Base-by-base conservation (phyloP, 2,888 invertebrate species). In the Parapristionchus giblindavisi region DNA sequence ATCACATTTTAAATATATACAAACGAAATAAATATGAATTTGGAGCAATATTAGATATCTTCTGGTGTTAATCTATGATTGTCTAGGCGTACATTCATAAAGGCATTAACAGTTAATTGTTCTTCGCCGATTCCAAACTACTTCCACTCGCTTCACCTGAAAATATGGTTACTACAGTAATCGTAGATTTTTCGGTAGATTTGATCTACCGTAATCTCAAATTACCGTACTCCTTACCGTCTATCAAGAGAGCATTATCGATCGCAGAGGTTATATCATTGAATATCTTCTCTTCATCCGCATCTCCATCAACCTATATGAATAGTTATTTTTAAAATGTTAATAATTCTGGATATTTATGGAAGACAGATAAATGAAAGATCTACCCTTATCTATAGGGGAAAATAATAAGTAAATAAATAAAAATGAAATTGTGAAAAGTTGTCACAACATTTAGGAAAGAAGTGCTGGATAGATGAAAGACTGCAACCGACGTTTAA, bases 261-360 rank as follows among this genome's bases (percentile, higher is more conserved):
- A 87, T 83, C 3, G 80, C 80, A 52, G 82, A 78, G 27, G 77
- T 76, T 4, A 87, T 81, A n/a, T 87, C 85, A 27, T 80, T 79
- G 77, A 86, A 87, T 5, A 86, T 81, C 21, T 80, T 79, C n/a
- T 87, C 87, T 11, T 80, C 78, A 32, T 84, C 85, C 0, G 76
- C 77, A 70, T 87, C 87, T 14, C 87, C 87, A 61, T 87, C 87
- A 24, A 85, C 80, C 87, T 87, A n/a, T 58, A 80, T 75, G 66
- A 14, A 21, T 4, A 17, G 14, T 43, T 54, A 54, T 65, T 34
- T 54, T 54, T 14, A 54, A 3, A n/a, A 5, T 54, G 27, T 29
- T 21, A 27, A 29, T 21, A 5, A 52, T 24, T 51, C 4, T 8
- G 17, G 52, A 65, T 38, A 38, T 38, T 40, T 38, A 36, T 70